Evolutionary conservation across 1,140 invertebrate genomes (phyloP), one percentile per base, ranked within the genome.

Genomic region (Cepaea nemoralis): DNA sequence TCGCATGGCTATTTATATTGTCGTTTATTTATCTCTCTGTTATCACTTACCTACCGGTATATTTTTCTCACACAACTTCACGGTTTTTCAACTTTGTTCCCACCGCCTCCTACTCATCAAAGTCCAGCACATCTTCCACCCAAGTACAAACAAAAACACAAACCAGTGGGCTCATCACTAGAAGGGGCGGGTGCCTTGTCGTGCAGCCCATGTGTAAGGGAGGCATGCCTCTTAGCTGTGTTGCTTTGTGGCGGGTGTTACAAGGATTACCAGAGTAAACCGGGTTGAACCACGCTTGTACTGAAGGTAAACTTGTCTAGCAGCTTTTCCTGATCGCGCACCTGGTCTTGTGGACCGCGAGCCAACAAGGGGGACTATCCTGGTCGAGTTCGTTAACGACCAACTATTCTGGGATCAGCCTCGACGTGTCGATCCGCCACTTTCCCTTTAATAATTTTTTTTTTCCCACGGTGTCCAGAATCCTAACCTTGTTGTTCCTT

Each of bases 211-310:
- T 63, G 59, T 31, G 59, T 63, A 63, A 31, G 59, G 27, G 59
- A 63, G 59, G 59, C 59, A 63, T 63, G 59, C 27, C 59, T 63
- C 59, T 31, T 27, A 63, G 59, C 59, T 63, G 59, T 63, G 59
- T 63, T 63, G 59, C 59, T 63, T 63, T 63, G 59, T 63, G 59
- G 59, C 27, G 59, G 59, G 59, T 63, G 59, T 31, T 63, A 63
- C 59, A 31, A 27, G 59, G 59, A 63, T 63, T 63, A 63, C 27
- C 27, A 63, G 59, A 63, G 59, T 27, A 63, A 63, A 63, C 59
- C n/a, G 59, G 59, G 27, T 31, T 63, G 59, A 63, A 63, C 59
- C 59, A 6, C 59, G 59, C 59, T 63, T 63, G 59, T 63, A 63
- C 59, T 19, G 59, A 63, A 63, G 59, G 27, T 27, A 63, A 63